These are phyloP conservation scores for Porites divaricata DNA, from an alignment of 92 coral and sea anemone genomes.

Conservation along the genomic window DNA sequence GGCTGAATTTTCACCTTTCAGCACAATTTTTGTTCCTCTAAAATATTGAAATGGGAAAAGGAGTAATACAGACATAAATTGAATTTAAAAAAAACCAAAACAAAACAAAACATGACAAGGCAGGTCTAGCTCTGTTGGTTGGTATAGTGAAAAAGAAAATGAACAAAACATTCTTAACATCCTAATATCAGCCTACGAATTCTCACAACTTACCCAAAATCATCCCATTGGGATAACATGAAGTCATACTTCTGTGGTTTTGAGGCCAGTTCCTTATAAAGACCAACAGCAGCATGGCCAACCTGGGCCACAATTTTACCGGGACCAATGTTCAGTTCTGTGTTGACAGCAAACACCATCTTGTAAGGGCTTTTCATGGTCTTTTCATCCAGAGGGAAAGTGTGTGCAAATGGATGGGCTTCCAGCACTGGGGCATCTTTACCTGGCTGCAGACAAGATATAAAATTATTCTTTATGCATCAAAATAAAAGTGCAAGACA, in stretches of 20 bases:
- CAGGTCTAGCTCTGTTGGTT: too few relatives aligned
- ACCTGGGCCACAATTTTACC: constrained; percentile 92
- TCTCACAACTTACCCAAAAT: constrained; percentile 78
- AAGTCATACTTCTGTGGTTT: constrained; percentile 53
- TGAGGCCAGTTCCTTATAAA: constrained; percentile 65
- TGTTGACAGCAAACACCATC: constrained; percentile 91
- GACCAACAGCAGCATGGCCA: constrained; percentile 89
- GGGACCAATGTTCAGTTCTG: constrained; percentile 83
- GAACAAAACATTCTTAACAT: not conserved
- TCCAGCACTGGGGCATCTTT: constrained; percentile 36
- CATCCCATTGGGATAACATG: constrained; percentile 76
- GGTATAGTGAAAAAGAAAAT: not conserved
- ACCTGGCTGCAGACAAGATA: constrained; percentile 14
- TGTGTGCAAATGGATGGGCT: constrained; percentile 36
- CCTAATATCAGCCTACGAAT: not conserved
- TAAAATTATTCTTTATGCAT: not conserved
- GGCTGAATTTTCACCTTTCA: constrained; percentile 76
- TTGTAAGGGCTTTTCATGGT: constrained; percentile 64
- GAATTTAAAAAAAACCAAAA: too few relatives aligned
- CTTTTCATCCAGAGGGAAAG: constrained; percentile 37
- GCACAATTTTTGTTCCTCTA: constrained; percentile 77
- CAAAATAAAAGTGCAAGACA: too few relatives aligned
- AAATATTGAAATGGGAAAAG: not conserved
- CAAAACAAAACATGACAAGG: too few relatives aligned
- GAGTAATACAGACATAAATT: too few relatives aligned